Base-by-base conservation (phyloP, 2,797 vertebrate species). In the Melanotaenia pygmaea region DNA sequence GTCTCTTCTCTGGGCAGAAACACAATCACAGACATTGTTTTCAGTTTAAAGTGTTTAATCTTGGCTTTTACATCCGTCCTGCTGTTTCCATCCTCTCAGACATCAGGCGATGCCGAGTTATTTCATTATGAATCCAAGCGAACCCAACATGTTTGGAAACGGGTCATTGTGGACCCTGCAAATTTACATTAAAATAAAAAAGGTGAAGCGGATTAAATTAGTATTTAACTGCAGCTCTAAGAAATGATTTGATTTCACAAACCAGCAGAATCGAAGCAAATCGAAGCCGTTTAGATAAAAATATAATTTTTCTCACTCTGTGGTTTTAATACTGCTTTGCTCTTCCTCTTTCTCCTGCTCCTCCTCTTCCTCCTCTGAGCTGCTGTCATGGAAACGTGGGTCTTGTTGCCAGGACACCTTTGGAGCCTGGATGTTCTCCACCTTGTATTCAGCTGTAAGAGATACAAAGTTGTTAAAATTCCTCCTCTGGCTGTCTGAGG, bases 361-460 rank as follows among this genome's bases (percentile, higher is more conserved):
- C 1, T 95, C 94, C 1, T 94, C 94, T 0, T 94, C 95, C n/a
- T 94, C 94, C 60, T 96, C 97, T 2, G 96, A 97, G 90, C 96
- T 98, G 93, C 96, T 97, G 82, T 98, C 97, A 54, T 94, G 95
- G 86, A 97, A 96, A 82, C 88, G 91, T 38, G 93, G 93, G 78
- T 97, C 95, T 80, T 89, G 94, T 72, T 96, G 95, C 96, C 96
- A 97, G 0, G 92, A 78, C 58, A 93, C 86, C 91, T 94, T 95
- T 2, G 91, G 79, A 0, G 87, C 86, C 72, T 93, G 95, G 79
- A 96, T 91, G 47, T 67, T 69, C 89, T 94, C 95, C 28, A 89
- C 57, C 71, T 85, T 70, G 22, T 98, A 98, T 26, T 94, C 91
- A 0, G 92, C 95, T 96, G 70, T 12, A 84, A 75, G 4, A 65